Percentiles rank a stretch among this genome's conserved stretches.
Conservation (phyloP, 2,888 invertebrate genomes). For the Drosophila subsilvestris region DNA sequence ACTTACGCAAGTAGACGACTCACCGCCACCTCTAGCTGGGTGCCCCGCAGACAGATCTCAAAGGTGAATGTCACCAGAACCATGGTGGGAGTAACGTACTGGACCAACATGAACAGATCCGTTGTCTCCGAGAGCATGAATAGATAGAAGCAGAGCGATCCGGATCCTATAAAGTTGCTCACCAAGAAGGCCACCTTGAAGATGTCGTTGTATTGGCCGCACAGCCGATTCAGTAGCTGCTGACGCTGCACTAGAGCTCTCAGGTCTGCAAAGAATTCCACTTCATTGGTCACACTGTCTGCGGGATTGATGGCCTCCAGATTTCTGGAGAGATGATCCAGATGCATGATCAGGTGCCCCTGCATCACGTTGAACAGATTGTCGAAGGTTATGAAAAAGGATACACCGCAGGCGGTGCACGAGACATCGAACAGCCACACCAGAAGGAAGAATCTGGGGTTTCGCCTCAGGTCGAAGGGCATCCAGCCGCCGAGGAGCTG, state of each 20-base stretch:
- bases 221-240: slow-evolving; percentile 52
- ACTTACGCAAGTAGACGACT: slow-evolving; percentile 16
- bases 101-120: slow-evolving; percentile 28
- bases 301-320: slow-evolving; percentile 28
- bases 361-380: slow-evolving; percentile 54
- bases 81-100: slow-evolving; percentile 17
- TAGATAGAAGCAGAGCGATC: slow-evolving; percentile 57
- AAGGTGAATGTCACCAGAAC: slow-evolving; percentile 50
- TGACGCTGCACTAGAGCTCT: slow-evolving; percentile 49
- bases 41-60: slow-evolving; percentile 56
- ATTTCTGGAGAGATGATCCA: slow-evolving; percentile 33
- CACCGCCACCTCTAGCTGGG: slow-evolving; percentile 61
- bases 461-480: slow-evolving; percentile 46
- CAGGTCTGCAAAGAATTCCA: slow-evolving; percentile 23
- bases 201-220: slow-evolving; percentile 52
- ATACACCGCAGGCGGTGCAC: slow-evolving; percentile 21
- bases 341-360: slow-evolving; percentile 56
- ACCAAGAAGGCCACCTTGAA: slow-evolving; percentile 49
- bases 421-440: slow-evolving; percentile 35
- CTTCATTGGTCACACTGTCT: slow-evolving; percentile 5
- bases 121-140: slow-evolving; percentile 54
- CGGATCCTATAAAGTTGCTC: slow-evolving; percentile 47
- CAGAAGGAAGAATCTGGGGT: slow-evolving; percentile 40
- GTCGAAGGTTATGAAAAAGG: slow-evolving; percentile 50
- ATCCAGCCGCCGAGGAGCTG: slow-evolving; percentile 56